Conservation (phyloP, 2,888 invertebrate genomes). For the Spodoptera picta region DNA sequence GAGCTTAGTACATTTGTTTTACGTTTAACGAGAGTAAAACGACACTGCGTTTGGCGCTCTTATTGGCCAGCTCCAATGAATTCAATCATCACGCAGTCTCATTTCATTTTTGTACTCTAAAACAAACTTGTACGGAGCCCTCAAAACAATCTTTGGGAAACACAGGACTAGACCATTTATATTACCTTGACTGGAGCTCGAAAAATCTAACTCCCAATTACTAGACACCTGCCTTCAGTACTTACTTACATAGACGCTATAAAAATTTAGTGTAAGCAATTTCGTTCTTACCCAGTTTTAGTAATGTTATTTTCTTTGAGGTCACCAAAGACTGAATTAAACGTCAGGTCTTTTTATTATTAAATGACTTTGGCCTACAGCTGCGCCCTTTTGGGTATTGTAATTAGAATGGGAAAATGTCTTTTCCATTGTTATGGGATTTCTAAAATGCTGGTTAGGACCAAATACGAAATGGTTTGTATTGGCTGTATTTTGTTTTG, state of each 20-base stretch:
- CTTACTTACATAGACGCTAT: constrained; percentile 11
- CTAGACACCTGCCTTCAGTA: constrained; percentile 15
- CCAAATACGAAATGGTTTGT: no score
- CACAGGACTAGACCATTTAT: background rate
- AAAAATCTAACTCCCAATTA: constrained; percentile 23
- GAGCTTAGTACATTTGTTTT: no score
- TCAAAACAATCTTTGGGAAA: no score
- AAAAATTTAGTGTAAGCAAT: constrained; percentile 31
- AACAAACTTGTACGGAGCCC: no score
- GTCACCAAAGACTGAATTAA: constrained; percentile 9
- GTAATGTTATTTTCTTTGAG: constrained; percentile 15
- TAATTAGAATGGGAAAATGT: background rate
- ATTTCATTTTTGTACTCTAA: no score
- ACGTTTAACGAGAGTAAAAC: no score
- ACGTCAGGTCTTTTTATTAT: constrained; percentile 17
- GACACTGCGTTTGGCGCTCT: no score
- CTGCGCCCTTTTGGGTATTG: background rate
- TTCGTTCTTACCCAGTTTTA: constrained; percentile 18
- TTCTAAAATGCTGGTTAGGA: background rate
- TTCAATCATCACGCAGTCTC: no score
- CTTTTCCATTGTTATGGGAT: constrained; percentile 2
- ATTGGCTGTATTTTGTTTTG: no score
- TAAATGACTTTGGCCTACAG: constrained; percentile 16
- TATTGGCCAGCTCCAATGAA: no score
- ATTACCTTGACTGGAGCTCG: constrained; percentile 3